phyloP scores from a whole-genome alignment of 2,888 invertebrate genomes.

The Yponomeuta evonymella region DNA sequence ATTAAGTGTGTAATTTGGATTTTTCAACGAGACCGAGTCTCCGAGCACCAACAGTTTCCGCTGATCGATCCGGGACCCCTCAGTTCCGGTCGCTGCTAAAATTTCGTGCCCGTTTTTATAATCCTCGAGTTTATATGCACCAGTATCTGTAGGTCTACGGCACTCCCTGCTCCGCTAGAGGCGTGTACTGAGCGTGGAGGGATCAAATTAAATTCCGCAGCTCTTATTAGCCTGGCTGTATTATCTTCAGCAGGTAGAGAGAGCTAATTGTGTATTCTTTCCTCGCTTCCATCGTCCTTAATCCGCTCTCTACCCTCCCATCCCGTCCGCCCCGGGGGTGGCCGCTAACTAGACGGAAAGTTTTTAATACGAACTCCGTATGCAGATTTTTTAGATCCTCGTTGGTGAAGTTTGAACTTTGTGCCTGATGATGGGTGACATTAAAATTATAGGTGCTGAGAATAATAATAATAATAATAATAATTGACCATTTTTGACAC shows the following conservation, averaged over 20 bases:
- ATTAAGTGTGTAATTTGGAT: slow-evolving; percentile 69
- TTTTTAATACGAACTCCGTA: slow-evolving; percentile 59
- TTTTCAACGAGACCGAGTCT: slow-evolving; percentile 67
- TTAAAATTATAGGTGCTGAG: background rate
- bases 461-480: no score
- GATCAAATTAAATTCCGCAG: slow-evolving; percentile 34
- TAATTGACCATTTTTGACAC: no score
- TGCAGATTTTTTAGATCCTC: slow-evolving; percentile 40
- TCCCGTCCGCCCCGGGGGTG: slow-evolving; percentile 32
- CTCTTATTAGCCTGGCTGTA: slow-evolving; percentile 49
- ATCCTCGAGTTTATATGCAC: slow-evolving; percentile 57
- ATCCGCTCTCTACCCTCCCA: slow-evolving; percentile 60
- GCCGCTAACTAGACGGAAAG: slow-evolving; percentile 68
- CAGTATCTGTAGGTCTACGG: slow-evolving; percentile 34
- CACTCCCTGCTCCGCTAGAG: slow-evolving; percentile 19
- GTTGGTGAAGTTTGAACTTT: slow-evolving; percentile 10
- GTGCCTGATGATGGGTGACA: slow-evolving; percentile 2
- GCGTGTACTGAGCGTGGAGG: slow-evolving; percentile 20
- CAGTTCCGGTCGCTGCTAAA: slow-evolving; percentile 66
- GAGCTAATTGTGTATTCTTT: slow-evolving; percentile 76
- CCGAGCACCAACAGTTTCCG: slow-evolving; percentile 37
- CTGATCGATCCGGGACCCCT: slow-evolving; percentile 65
- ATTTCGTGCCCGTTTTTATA: slow-evolving; percentile 63
- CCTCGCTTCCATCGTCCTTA: slow-evolving; percentile 70
- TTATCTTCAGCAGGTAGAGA: slow-evolving; percentile 70